A percentile compares a stretch with the other conserved stretches of the same genome.
phyloP scores from a whole-genome alignment of 2,888 invertebrate genomes.

The Rugalucina vietnamica region DNA sequence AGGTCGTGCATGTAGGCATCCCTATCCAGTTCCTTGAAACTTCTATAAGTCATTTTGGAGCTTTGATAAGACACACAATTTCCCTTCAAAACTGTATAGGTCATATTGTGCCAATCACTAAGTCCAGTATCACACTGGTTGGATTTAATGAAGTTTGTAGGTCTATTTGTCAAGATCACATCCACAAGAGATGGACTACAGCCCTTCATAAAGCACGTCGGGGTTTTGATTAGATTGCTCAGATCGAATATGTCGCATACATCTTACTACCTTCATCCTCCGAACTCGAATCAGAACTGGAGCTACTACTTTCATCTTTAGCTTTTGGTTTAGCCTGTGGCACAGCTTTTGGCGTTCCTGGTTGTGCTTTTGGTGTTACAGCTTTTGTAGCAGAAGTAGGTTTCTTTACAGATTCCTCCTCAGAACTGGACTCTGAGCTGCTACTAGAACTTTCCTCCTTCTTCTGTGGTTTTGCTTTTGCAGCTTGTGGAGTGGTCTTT shows the following conservation, averaged over 20 bases:
- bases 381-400: not conserved
- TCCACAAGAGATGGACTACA: not conserved
- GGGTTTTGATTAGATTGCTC: not conserved
- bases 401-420: slow-evolving; percentile 37
- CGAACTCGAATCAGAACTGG: slow-evolving; percentile 62
- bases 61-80: not conserved
- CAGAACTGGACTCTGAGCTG: slow-evolving; percentile 45
- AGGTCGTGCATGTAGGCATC: not conserved
- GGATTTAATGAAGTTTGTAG: not conserved
- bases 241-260: not conserved
- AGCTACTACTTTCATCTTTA: slow-evolving; percentile 36
- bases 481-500: slow-evolving; percentile 6
- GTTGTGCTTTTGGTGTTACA: not conserved
- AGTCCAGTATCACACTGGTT: not conserved
- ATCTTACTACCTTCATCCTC: slow-evolving; percentile 36
- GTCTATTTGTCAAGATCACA: not conserved
- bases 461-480: slow-evolving; percentile 24
- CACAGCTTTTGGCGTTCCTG: slow-evolving; percentile 19
- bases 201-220: not conserved
- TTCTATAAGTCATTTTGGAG: not conserved
- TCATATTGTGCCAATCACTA: not conserved
- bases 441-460: slow-evolving; percentile 40
- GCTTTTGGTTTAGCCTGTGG: slow-evolving; percentile 17
- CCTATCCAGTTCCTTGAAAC: not conserved
- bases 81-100: not conserved